phyloP scores from a whole-genome alignment of 2,888 invertebrate species.

The Drosophila borborema region DNA sequence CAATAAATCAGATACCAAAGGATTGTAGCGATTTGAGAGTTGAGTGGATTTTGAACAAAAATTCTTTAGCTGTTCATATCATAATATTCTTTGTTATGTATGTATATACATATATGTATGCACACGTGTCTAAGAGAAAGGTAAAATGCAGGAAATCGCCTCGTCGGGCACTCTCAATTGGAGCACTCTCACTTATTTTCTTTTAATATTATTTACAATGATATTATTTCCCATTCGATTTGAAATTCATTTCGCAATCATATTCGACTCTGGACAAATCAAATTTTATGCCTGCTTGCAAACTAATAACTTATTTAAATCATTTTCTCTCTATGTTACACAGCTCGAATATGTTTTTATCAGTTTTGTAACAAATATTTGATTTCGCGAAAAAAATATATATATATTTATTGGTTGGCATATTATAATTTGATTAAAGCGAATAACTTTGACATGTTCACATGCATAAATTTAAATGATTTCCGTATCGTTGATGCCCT shows the following conservation, averaged over 20 bases:
- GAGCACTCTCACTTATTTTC: background rate
- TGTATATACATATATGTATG: too few relatives aligned
- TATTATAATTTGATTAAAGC: slow-evolving; percentile 67
- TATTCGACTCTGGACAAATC: slow-evolving; percentile 43
- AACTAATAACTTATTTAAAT: slow-evolving; percentile 44
- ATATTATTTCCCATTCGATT: slow-evolving; percentile 39
- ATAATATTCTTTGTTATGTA: too few relatives aligned
- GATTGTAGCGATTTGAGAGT: too few relatives aligned
- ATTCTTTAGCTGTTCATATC: too few relatives aligned
- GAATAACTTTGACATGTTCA: slow-evolving; percentile 51
- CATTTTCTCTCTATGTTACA: slow-evolving; percentile 4
- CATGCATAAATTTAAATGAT: slow-evolving; percentile 38
- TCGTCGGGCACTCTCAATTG: too few relatives aligned
- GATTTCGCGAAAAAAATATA: background rate
- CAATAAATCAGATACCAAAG: too few relatives aligned
- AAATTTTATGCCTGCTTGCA: slow-evolving; percentile 29
- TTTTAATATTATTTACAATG: slow-evolving; percentile 2
- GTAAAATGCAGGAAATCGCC: too few relatives aligned
- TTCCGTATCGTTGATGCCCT: background rate
- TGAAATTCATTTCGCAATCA: slow-evolving; percentile 27
- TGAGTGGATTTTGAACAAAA: too few relatives aligned
- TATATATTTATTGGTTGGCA: slow-evolving; percentile 13
- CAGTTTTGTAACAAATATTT: background rate
- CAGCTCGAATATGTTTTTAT: slow-evolving; percentile 47
- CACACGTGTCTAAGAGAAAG: too few relatives aligned